phyloP scores from a whole-genome alignment of 2,113 vertebrate species.

The Atlantisia rogersi region DNA sequence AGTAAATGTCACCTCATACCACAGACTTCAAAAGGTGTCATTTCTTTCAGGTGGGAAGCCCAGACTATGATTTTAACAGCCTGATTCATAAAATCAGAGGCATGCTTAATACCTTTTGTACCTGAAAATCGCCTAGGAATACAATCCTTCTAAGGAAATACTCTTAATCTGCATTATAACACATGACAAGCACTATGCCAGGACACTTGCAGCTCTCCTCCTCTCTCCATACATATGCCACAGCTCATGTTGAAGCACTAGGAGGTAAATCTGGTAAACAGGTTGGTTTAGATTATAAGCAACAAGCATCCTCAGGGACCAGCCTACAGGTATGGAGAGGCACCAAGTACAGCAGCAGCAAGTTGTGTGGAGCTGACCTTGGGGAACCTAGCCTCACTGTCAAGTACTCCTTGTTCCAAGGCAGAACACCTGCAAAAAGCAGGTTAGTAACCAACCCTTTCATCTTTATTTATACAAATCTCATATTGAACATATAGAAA shows the following conservation, averaged over 20 bases:
- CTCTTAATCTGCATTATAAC: not conserved
- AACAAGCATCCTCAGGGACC: not conserved
- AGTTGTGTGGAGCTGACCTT: not conserved
- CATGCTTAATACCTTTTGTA: not conserved
- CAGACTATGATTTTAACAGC: not conserved
- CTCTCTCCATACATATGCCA: not conserved
- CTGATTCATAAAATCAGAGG: not conserved
- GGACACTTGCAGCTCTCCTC: not conserved
- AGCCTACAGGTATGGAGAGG: not conserved
- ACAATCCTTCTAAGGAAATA: not conserved
- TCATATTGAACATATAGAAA: not conserved
- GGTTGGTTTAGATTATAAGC: not conserved
- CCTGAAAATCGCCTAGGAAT: not conserved
- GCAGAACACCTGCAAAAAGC: not conserved
- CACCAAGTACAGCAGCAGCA: not conserved
- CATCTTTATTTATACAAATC: not conserved
- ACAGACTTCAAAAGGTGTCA: not conserved
- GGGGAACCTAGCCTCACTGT: not conserved
- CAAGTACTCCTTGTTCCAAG: not conserved
- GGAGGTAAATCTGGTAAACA: not conserved
- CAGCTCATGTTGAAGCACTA: not conserved
- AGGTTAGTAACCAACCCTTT: not conserved
- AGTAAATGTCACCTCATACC: not conserved
- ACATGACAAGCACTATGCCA: fast-evolving
- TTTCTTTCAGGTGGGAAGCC: not conserved